Evolutionary conservation across 2,113 vertebrate species (phyloP).

Genomic region (Scartelaos histophorus): DNA sequence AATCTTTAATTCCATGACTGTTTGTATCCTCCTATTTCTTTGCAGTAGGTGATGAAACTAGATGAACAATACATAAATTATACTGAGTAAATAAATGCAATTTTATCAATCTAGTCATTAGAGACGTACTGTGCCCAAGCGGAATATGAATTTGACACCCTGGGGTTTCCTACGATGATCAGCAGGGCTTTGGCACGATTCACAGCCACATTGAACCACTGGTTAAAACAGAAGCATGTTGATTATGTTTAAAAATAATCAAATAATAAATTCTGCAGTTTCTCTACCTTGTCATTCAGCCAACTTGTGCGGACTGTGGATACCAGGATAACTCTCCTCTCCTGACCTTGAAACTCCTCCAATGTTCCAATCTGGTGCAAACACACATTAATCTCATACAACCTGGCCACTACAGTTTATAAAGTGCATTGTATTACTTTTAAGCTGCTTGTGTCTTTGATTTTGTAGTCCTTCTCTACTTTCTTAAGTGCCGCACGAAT

Average conservation of each 20-base stretch:
- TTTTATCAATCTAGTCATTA: background rate
- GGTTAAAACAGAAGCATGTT: slow-evolving; percentile 2
- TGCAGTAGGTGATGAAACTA: slow-evolving; percentile 87
- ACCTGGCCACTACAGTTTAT: background rate
- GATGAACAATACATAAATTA: background rate
- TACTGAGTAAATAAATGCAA: background rate
- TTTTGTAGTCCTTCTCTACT: slow-evolving; percentile 65
- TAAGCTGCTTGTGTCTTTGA: slow-evolving; percentile 62
- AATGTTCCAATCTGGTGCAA: slow-evolving; percentile 88
- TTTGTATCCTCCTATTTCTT: slow-evolving; percentile 67
- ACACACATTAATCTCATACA: slow-evolving; percentile 6
- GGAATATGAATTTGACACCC: slow-evolving; percentile 77
- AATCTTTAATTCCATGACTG: background rate
- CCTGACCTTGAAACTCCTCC: slow-evolving; percentile 96
- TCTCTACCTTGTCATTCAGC: slow-evolving; percentile 1
- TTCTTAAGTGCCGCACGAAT: slow-evolving; percentile 80
- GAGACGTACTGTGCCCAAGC: slow-evolving; percentile 83
- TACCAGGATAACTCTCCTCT: slow-evolving; percentile 86
- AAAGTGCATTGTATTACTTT: slow-evolving; percentile 77
- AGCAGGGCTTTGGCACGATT: slow-evolving; percentile 91
- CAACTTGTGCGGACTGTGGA: slow-evolving; percentile 88
- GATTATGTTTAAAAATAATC: no score
- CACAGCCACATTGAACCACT: slow-evolving; percentile 94
- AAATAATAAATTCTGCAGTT: slow-evolving; percentile 75
- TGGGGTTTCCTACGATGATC: slow-evolving; percentile 89